Percentiles rank a stretch among this genome's conserved stretches.
phyloP scores from a whole-genome alignment of 2,797 vertebrate genomes.

The Paedocypris micromegethes region DNA sequence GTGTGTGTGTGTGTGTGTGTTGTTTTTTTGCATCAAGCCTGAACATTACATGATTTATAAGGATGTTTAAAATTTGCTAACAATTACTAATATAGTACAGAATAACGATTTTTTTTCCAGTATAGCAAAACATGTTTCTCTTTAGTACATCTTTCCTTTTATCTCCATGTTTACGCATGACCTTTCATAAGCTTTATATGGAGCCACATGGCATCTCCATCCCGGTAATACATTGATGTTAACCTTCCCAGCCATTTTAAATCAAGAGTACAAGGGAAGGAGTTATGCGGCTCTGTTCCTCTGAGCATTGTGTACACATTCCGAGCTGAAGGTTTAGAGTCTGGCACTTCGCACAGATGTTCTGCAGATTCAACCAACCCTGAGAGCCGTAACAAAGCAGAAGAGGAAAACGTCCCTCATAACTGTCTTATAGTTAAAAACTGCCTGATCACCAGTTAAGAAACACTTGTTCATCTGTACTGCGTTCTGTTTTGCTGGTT shows the following conservation, averaged over 20 bases:
- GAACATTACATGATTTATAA: too few relatives aligned
- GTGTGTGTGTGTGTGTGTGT: too few relatives aligned
- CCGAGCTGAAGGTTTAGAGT: too few relatives aligned
- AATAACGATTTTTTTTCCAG: too few relatives aligned
- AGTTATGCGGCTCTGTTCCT: neutral
- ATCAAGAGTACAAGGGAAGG: neutral
- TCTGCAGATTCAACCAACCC: slow-evolving; percentile 30
- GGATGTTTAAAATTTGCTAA: too few relatives aligned
- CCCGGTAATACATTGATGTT: slow-evolving; percentile 16
- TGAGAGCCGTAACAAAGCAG: neutral
- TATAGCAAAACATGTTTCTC: neutral
- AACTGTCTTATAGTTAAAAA: too few relatives aligned
- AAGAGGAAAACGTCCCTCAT: neutral
- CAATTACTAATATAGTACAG: too few relatives aligned
- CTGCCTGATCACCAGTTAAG: too few relatives aligned
- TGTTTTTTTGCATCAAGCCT: too few relatives aligned
- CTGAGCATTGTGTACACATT: neutral
- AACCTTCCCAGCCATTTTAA: slow-evolving; percentile 13
- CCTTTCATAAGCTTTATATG: slow-evolving; percentile 26
- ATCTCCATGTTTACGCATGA: slow-evolving; percentile 13
- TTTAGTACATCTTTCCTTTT: slow-evolving; percentile 22
- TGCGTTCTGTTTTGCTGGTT: slow-evolving; percentile 1
- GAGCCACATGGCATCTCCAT: slow-evolving; percentile 10
- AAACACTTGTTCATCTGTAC: neutral
- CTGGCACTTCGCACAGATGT: slow-evolving; percentile 35